Conservation (phyloP, 2,797 vertebrate genomes). For the Enteromius thamalakanensis region DNA sequence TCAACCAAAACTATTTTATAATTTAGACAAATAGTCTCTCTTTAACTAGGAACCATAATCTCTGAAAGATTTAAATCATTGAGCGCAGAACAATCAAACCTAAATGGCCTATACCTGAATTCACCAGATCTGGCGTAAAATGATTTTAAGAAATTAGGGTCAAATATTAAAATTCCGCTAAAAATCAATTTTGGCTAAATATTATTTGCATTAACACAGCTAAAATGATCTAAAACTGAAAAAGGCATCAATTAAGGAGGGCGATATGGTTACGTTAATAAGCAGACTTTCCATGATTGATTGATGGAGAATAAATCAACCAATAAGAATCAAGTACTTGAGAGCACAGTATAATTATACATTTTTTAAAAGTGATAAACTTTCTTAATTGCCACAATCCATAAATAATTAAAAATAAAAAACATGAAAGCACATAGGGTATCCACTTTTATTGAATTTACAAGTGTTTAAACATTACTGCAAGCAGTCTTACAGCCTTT, state of each 20-base stretch:
- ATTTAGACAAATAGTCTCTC: neutral
- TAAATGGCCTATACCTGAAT: neutral
- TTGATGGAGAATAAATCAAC: neutral
- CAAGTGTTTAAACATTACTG: slow-evolving; percentile 48
- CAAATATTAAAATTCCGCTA: neutral
- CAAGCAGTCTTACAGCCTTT: slow-evolving; percentile 16
- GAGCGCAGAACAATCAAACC: neutral
- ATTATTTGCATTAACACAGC: neutral
- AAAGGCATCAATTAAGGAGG: no score
- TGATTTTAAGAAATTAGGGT: neutral
- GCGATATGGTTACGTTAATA: neutral
- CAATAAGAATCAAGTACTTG: neutral
- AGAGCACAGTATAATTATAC: neutral
- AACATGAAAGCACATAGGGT: slow-evolving; percentile 39
- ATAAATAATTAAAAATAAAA: neutral
- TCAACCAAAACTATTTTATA: neutral
- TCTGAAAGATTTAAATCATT: neutral
- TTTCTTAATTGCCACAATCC: neutral
- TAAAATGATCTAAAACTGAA: neutral
- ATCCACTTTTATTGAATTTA: slow-evolving; percentile 61
- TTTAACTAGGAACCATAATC: neutral
- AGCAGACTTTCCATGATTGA: neutral
- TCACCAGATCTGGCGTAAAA: neutral
- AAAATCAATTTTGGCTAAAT: neutral
- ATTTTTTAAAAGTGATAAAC: no score